Evolutionary conservation across 2,113 vertebrate genomes (phyloP).

Genomic region (Planiliza haematocheilus): DNA sequence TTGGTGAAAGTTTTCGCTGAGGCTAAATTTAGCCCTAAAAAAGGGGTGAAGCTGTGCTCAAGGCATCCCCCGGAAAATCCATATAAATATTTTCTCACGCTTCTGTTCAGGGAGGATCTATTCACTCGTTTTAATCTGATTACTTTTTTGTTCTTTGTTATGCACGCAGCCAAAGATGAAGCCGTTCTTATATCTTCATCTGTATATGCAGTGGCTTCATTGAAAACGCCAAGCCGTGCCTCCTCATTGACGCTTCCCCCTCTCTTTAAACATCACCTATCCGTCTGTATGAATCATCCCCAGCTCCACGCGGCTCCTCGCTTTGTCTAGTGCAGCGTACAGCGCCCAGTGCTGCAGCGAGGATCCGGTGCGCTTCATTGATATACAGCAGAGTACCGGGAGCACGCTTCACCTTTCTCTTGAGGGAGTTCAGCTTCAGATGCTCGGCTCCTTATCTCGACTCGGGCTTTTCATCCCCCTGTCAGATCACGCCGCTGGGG

Average conservation of each 20-base stretch:
- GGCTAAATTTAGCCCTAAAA: constrained; percentile 44
- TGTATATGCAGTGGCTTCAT: background rate
- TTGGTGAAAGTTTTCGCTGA: constrained; percentile 49
- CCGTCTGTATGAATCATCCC: constrained; percentile 29
- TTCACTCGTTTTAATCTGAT: background rate
- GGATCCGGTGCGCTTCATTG: background rate
- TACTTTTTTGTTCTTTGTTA: background rate
- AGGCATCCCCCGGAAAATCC: constrained; percentile 5
- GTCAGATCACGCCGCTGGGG: constrained; percentile 49
- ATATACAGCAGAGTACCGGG: constrained; percentile 7
- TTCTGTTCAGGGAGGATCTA: constrained; percentile 7
- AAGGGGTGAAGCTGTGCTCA: constrained; percentile 19
- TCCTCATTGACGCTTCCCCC: background rate
- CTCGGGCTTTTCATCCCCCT: constrained; percentile 60
- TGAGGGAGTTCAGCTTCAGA: constrained; percentile 53
- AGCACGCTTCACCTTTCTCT: constrained; percentile 35
- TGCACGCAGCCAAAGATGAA: background rate
- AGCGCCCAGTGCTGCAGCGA: constrained; percentile 1
- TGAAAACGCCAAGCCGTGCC: background rate
- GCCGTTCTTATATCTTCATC: background rate
- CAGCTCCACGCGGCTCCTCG: background rate
- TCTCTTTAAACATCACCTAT: constrained; percentile 1
- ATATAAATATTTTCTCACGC: constrained; percentile 20
- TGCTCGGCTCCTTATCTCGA: constrained; percentile 47
- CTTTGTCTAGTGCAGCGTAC: constrained; percentile 5